phyloP scores from a whole-genome alignment of 37 sponge, comb jelly and placozoan species.

The Spongia lamella region DNA sequence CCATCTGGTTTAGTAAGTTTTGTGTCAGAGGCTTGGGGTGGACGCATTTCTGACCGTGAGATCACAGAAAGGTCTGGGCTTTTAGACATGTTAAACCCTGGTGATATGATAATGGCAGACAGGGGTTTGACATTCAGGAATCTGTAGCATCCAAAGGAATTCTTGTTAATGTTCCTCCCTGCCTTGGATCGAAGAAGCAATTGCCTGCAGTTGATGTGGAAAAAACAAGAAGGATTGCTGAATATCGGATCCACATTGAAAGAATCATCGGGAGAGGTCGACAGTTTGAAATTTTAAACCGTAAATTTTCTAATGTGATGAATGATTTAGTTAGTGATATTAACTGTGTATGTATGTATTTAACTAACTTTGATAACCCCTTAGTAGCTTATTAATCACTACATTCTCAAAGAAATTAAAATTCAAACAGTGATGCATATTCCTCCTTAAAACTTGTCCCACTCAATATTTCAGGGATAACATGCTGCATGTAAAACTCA shows the following conservation, averaged over 20 bases:
- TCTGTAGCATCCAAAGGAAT: conserved; percentile 17
- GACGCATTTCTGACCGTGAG: too few relatives aligned
- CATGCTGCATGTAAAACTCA: neutral
- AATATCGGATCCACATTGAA: conserved; percentile 9
- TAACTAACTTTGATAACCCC: too few relatives aligned
- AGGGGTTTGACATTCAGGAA: conserved; percentile 36
- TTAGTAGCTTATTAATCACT: neutral
- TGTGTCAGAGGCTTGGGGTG: too few relatives aligned
- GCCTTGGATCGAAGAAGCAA: too few relatives aligned
- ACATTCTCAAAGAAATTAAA: too few relatives aligned
- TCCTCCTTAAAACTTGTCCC: conserved; percentile 10
- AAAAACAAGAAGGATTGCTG: conserved; percentile 12
- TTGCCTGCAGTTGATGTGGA: too few relatives aligned
- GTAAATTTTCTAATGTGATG: neutral
- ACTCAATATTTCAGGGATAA: conserved; percentile 3
- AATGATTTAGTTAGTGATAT: too few relatives aligned
- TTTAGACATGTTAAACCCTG: too few relatives aligned
- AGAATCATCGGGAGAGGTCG: conserved; percentile 10
- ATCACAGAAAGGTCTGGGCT: conserved; percentile 21
- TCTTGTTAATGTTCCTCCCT: too few relatives aligned
- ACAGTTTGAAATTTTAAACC: neutral
- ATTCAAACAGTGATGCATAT: conserved; percentile 2
- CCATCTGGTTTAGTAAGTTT: conserved; percentile 29
- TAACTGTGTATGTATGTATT: neutral
- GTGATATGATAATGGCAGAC: too few relatives aligned